Evolutionary conservation across 1,140 invertebrate genomes (phyloP).

Genomic region (Halyomorpha halys): DNA sequence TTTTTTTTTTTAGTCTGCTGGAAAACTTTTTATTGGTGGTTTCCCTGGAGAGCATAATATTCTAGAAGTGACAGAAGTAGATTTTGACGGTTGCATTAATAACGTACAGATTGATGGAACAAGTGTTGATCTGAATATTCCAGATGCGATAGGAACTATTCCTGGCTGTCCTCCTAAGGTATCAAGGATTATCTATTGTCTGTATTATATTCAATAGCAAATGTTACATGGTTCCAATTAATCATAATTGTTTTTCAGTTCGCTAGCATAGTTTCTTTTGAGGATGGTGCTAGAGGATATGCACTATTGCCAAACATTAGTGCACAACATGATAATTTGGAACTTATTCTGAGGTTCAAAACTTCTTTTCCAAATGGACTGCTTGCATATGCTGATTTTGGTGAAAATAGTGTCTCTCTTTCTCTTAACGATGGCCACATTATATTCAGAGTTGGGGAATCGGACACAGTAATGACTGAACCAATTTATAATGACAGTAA

Average conservation of each 20-base stretch:
- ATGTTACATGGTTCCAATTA: not conserved
- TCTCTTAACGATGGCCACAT: constrained; percentile 57
- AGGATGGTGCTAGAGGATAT: constrained; percentile 47
- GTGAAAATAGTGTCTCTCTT: constrained; percentile 51
- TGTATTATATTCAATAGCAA: not conserved
- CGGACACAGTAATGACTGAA: constrained; percentile 43
- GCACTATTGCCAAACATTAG: constrained; percentile 49
- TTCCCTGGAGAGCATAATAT: constrained; percentile 58
- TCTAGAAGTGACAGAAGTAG: constrained; percentile 51
- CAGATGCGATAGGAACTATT: constrained; percentile 67
- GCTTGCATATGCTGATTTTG: constrained; percentile 60
- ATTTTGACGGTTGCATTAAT: constrained; percentile 91
- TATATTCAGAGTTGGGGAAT: constrained; percentile 53
- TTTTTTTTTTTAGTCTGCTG: constrained; percentile 35
- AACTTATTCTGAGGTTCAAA: constrained; percentile 83
- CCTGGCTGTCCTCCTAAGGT: constrained; percentile 78
- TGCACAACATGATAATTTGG: constrained; percentile 43
- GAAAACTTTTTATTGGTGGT: constrained; percentile 82
- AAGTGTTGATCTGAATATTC: constrained; percentile 67
- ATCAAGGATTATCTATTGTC: constrained; percentile 27
- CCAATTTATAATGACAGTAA: constrained; percentile 71
- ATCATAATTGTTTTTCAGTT: constrained; percentile 35
- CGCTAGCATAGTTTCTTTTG: constrained; percentile 50
- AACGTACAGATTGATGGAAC: constrained; percentile 62
- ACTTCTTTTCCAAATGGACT: constrained; percentile 65